phyloP scores from a whole-genome alignment of 1,140 invertebrate species.

The Drosophila micromelanica region DNA sequence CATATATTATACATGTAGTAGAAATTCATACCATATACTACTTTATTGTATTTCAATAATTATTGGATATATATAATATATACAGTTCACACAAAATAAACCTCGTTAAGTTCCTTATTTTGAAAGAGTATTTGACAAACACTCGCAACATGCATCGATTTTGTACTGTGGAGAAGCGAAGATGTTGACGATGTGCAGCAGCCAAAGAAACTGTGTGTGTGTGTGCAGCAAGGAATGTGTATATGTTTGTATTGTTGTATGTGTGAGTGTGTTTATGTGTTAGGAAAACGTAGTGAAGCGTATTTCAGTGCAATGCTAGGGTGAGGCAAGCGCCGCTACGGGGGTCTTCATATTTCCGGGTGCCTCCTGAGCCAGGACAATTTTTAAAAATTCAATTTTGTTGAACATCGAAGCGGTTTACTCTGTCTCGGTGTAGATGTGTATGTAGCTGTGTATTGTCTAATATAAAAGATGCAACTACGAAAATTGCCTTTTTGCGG shows the following conservation, averaged over 20 bases:
- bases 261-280: slow-evolving; percentile 26
- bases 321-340: neutral
- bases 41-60: too few species aligned
- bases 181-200: slow-evolving; percentile 68
- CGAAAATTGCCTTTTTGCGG: slow-evolving; percentile 69
- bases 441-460: slow-evolving; percentile 44
- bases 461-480: slow-evolving; percentile 64
- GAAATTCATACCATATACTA: too few species aligned
- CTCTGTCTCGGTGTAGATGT: slow-evolving; percentile 19
- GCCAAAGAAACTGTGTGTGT: slow-evolving; percentile 33
- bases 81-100: too few species aligned
- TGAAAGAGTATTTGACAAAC: slow-evolving; percentile 31
- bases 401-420: slow-evolving; percentile 62
- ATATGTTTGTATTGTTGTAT: slow-evolving; percentile 11
- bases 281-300: slow-evolving; percentile 39
- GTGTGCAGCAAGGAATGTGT: slow-evolving; percentile 27
- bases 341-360: slow-evolving; percentile 70
- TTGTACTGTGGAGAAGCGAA: slow-evolving; percentile 49
- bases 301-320: slow-evolving; percentile 18
- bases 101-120: too few species aligned
- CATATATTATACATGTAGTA: too few species aligned
- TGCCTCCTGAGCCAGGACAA: slow-evolving; percentile 64
- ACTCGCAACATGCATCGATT: slow-evolving; percentile 52
- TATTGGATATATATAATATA: too few species aligned
- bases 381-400: slow-evolving; percentile 82